Evolutionary conservation across 2,113 vertebrate species (phyloP).

Genomic region (Calyptomena viridis): DNA sequence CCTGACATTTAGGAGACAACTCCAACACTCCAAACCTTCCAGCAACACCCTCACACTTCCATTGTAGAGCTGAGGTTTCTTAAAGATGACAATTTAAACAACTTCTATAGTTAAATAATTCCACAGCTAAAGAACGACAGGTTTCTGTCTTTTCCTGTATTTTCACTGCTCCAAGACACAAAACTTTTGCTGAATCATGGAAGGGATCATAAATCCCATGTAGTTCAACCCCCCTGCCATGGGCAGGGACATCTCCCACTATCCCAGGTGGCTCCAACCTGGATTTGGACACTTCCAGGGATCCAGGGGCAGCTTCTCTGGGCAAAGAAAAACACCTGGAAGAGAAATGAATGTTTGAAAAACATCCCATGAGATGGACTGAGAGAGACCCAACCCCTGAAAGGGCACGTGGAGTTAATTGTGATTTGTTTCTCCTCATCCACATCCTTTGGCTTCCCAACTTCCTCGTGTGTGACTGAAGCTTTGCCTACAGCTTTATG

Average conservation of each 20-base stretch:
- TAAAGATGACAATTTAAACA: not conserved
- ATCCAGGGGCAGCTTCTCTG: not conserved
- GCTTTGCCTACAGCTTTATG: not conserved
- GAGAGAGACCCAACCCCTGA: not conserved
- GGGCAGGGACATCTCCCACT: not conserved
- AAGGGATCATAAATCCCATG: not conserved
- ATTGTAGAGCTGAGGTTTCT: rapidly evolving
- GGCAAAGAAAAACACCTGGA: not conserved
- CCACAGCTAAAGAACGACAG: rapidly evolving
- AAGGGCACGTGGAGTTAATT: not conserved
- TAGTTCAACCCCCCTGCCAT: too few species aligned
- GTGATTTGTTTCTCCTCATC: not conserved
- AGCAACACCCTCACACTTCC: not conserved
- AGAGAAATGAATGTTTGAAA: not conserved
- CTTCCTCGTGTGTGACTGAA: rapidly evolving
- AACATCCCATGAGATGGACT: rapidly evolving
- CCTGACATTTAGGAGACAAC: not conserved
- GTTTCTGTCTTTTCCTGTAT: not conserved
- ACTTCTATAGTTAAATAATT: not conserved
- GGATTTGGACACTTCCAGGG: not conserved
- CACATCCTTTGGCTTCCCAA: too few species aligned
- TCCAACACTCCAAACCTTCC: not conserved
- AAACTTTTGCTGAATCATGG: not conserved
- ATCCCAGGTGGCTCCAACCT: not conserved
- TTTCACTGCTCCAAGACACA: not conserved